Percentiles rank a stretch among this genome's conserved stretches.
These are phyloP conservation scores for Enteromius fasciolatus DNA, from an alignment of 2,797 vertebrate genomes.

Conservation along the genomic window DNA sequence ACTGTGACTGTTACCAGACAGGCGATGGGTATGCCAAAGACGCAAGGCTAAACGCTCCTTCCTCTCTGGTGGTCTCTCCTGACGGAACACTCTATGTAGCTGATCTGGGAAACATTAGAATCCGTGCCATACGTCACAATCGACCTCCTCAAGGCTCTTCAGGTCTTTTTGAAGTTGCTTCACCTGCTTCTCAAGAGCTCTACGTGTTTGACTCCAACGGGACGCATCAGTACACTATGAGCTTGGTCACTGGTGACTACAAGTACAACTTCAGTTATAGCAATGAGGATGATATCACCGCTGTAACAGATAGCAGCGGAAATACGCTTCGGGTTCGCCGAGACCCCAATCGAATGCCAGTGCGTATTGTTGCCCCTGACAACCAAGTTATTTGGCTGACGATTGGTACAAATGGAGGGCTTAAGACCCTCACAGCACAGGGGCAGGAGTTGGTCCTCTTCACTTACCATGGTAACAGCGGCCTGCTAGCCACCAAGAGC, in stretches of 20 bases:
- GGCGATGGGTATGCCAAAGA: slow-evolving; percentile 97
- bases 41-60: slow-evolving; percentile 89
- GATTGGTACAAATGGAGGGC: slow-evolving; percentile 94
- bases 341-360: slow-evolving; percentile 95
- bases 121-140: slow-evolving; percentile 90
- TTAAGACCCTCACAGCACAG: slow-evolving; percentile 95
- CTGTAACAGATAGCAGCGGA: slow-evolving; percentile 93
- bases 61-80: slow-evolving; percentile 93
- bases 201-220: slow-evolving; percentile 96
- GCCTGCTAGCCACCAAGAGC: slow-evolving; percentile 96
- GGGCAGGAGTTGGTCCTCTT: slow-evolving; percentile 94
- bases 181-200: slow-evolving; percentile 93
- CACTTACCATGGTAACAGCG: slow-evolving; percentile 96
- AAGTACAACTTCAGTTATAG: slow-evolving; percentile 98
- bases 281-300: slow-evolving; percentile 94
- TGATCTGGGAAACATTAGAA: slow-evolving; percentile 94
- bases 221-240: slow-evolving; percentile 95
- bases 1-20: slow-evolving; percentile 96
- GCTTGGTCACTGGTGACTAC: slow-evolving; percentile 93
- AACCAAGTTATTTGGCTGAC: slow-evolving; percentile 98
- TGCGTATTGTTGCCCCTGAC: slow-evolving; percentile 94
- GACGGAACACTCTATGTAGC: slow-evolving; percentile 95
- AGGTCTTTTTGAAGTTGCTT: slow-evolving; percentile 93
- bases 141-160: slow-evolving; percentile 83
- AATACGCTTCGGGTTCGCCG: slow-evolving; percentile 93